Percentiles rank a stretch among this genome's conserved stretches.
phyloP scores from a whole-genome alignment of 2,113 vertebrate genomes.

The Poeciliopsis turrubarensis region DNA sequence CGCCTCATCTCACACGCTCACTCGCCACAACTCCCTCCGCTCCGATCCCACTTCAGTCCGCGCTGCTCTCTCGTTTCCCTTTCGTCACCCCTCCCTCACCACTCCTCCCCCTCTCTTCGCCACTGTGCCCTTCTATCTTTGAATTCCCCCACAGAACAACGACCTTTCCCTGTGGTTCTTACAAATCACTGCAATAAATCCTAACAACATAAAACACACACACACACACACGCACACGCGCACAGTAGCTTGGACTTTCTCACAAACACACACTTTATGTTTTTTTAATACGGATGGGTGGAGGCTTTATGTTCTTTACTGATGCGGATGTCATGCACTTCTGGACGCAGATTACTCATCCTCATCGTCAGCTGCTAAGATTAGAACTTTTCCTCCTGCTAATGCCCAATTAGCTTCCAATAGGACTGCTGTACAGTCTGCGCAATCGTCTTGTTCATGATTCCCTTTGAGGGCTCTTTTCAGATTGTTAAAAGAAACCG shows the following conservation, averaged over 20 bases:
- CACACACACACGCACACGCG: slow-evolving; percentile 30
- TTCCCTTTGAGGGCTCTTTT: background rate
- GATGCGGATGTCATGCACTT: slow-evolving; percentile 35
- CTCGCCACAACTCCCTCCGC: slow-evolving; percentile 55
- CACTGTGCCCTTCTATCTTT: slow-evolving; percentile 62
- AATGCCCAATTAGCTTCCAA: slow-evolving; percentile 29
- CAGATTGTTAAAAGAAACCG: too few species aligned
- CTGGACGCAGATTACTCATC: background rate
- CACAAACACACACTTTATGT: slow-evolving; percentile 17
- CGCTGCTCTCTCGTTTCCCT: slow-evolving; percentile 38
- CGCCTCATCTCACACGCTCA: slow-evolving; percentile 51
- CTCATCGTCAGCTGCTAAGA: slow-evolving; percentile 11
- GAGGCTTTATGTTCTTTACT: slow-evolving; percentile 23
- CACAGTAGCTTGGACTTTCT: slow-evolving; percentile 18
- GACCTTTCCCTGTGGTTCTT: slow-evolving; percentile 60
- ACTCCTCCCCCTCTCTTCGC: slow-evolving; percentile 5
- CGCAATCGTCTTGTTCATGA: background rate
- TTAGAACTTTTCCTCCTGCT: slow-evolving; percentile 14
- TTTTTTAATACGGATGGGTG: background rate
- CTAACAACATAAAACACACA: slow-evolving; percentile 38
- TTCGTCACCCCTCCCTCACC: slow-evolving; percentile 7
- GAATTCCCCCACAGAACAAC: slow-evolving; percentile 49
- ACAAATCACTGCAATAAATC: slow-evolving; percentile 58
- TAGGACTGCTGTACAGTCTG: background rate
- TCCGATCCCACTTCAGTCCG: slow-evolving; percentile 49